A percentile compares a stretch with the other conserved stretches of the same genome.
Conservation (phyloP, 2,797 vertebrate genomes). For the Choloepus didactylus region DNA sequence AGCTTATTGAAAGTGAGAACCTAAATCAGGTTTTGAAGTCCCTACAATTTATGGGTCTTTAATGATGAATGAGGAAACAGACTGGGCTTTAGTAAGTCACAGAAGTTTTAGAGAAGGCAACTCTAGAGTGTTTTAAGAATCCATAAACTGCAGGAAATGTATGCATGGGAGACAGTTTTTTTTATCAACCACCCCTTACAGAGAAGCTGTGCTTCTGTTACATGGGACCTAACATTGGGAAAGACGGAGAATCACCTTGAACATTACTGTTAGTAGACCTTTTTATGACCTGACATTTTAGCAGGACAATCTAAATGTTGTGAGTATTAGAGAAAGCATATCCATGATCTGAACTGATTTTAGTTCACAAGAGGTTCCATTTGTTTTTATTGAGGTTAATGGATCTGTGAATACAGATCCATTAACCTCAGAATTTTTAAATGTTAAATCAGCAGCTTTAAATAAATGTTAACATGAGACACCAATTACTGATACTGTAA, state of each 20-base stretch:
- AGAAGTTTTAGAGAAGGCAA: background rate
- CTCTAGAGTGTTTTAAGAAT: background rate
- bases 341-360: constrained; percentile 90
- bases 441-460: constrained; percentile 93
- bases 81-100: background rate
- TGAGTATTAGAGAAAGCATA: constrained; percentile 88
- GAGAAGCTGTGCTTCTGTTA: background rate
- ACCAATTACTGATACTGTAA: constrained; percentile 90
- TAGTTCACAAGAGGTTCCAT: constrained; percentile 91
- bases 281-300: constrained; percentile 90
- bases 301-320: constrained; percentile 88
- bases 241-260: constrained; percentile 89
- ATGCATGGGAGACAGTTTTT: background rate
- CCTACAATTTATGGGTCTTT: background rate
- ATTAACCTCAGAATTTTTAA: constrained; percentile 92
- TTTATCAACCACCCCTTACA: background rate
- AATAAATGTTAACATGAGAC: constrained; percentile 91
- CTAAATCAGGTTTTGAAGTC: background rate
- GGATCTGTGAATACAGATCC: constrained; percentile 89
- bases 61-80: background rate
- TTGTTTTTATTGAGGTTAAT: constrained; percentile 93
- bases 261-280: constrained; percentile 86
- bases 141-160: background rate
- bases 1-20: background rate
- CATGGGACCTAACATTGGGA: constrained; percentile 71